Base-by-base conservation (phyloP, 2,113 vertebrate genomes). In the Xiphophorus couchianus region DNA sequence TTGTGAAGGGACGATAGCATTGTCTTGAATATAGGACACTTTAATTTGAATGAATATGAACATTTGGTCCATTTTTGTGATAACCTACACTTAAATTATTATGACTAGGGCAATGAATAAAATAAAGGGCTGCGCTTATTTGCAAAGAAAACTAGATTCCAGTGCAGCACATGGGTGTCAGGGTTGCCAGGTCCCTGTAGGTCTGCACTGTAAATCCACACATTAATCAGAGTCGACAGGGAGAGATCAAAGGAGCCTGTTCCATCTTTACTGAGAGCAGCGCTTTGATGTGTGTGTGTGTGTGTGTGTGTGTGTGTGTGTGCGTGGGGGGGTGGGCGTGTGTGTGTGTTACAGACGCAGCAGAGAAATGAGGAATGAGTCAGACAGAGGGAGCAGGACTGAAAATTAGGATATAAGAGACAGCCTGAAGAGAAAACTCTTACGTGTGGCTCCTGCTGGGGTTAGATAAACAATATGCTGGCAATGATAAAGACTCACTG, bases 161-260 rank as follows among this genome's bases (percentile, higher is more conserved):
- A 86, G 91, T 83, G 94, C 89, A 95, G 94, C 92, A 94, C 93
- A 95, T 90, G 94, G 93, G 37, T 42, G 93, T 93, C 92, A 92
- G 87, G 87, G 93, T 91, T 88, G n/a, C 80, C 65, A 86, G 88
- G 92, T 95, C 94, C 93, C 95, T 84, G 89, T 92, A 92, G 95
- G 93, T 94, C 95, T 92, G 88, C 92, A 95, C 91, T 94, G 94
- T 94, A 95, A 94, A 95, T 96, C 94, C 94, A 94, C 93, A 94
- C 95, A 94, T 94, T 94, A 95, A 94, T 96, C 95, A 94, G 93
- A 94, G 91, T 91, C 83, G 85, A 83, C 90, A 90, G 91, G 87
- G 84, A 84, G 91, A 95, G 95, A 97, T 97, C 96, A 96, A 96
- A 96, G 94, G 92, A 91, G 85, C 89, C 89, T 92, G 89, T 94